Base-by-base conservation (phyloP, 2,113 vertebrate species). In the Sturnus vulgaris region DNA sequence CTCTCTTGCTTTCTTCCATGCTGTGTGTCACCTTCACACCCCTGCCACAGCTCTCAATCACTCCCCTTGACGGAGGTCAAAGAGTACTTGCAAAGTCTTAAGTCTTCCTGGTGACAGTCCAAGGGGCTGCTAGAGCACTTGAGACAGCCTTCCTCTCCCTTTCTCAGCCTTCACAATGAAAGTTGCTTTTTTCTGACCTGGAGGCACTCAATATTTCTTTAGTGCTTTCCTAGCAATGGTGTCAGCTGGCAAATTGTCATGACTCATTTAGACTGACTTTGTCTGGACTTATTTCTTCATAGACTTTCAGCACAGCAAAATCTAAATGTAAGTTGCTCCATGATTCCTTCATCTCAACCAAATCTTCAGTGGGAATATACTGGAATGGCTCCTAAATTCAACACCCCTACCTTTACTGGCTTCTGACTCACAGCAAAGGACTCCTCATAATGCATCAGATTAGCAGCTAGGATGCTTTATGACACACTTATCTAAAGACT, bases 71-170 rank as follows among this genome's bases (percentile, higher is more conserved):
- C 0, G 0, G 81, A 92, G 81, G 87, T 92, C 92, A 96, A 70
- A 93, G 52, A 82, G 23, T 35, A 52, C 50, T 95, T 92, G 40
- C 57, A 76, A 92, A 89, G n/a, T 30, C 65, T 88, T 87, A 96
- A 75, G 60, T 92, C 83, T 91, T 91, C 37, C 52, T 83, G 15
- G 14, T 86, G 91, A 71, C 89, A 78, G 64, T 75, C 60, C 56
- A 56, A 75, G 44, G 60, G 56, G 64, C 50, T 93, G 39, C 47
- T 65, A 35, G 55, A 81, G 39, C 61, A 64, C 39, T 84, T 72
- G 57, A 71, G 65, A 56, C 30, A 87, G n/a, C 24, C 37, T 82
- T 92, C 35, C 30, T 59, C 50, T 66, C 22, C 17, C 28, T 94
- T 75, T 65, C 40, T 76, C 37, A 84, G 37, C 22, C 73, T 71